Evolutionary conservation across 2,888 invertebrate species (phyloP), one percentile per base, ranked within the genome.

Genomic region (Andrena trimmerana): DNA sequence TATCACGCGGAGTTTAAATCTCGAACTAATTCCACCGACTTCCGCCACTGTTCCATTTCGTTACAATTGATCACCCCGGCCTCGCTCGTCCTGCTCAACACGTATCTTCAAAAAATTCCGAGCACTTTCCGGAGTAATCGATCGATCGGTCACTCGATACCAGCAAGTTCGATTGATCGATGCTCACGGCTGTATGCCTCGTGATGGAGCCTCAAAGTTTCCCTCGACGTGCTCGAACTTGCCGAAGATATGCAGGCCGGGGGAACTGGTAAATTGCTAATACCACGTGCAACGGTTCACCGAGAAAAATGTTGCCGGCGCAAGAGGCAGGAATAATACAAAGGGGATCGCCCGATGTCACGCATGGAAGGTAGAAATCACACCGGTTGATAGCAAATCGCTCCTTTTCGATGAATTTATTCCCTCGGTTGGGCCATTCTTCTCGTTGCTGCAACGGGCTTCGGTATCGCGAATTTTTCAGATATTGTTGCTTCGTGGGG

Each of bases 141-240:
- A 85, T 85, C 72, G 86, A 88, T 88, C 83, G 88, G 88, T 88
- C 84, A 79, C 57, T 48, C 52, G 76, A 59, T 72, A 66, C 77
- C 62, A 50, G 65, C 5, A 59, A 48, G 54, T 72, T 57, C 42
- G 85, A 84, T 89, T 89, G 90, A 90, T 90, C 90, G 88, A 90
- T 88, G 85, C 52, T 63, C 72, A 20, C 10, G n/a, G 62, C 54
- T 70, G 50, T 42, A 33, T 27, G 66, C 29, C 27, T 36, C 42
- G 79, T 83, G 86, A 83, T 86, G 74, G 83, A 86, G 86, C 83
- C 80, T 83, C 57, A 76, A 85, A 88, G 70, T 86, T 86, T 71
- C 67, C 57, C 20, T 36, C 50, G 62, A 48, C 50, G 62, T 33
- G 50, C 27, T 33, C 5, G 31, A 73, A 83, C 48, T 84, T 79